Evolutionary conservation across 2,113 vertebrate species (phyloP), one percentile per base, ranked within the genome.

Genomic region (Pipra filicauda): DNA sequence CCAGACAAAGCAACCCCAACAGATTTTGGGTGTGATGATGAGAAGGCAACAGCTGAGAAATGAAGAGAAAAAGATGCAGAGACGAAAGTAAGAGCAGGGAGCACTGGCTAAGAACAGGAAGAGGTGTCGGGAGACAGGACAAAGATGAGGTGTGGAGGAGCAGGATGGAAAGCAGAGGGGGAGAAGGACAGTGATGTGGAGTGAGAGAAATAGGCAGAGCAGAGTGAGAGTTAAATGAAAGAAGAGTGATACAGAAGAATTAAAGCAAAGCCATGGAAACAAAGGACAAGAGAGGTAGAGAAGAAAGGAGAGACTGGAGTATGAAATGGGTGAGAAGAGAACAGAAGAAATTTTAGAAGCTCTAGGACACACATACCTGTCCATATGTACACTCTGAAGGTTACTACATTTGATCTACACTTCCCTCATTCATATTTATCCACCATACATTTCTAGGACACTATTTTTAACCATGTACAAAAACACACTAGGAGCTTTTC

Each of bases 381-480:
- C 69, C 86, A n/a, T 51, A 28, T 33, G 43, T 46, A 28, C 37
- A 79, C 33, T 37, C 62, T 58, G 46, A 74, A 46, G 30, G 67
- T 59, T 97, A 88, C 93, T 95, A 89, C 54, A 71, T 80, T 80
- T 20, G 17, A 73, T 59, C 74, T 77, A 46, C 31, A 2, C 55
- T 90, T 93, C 28, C 74, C 81, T 91, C 82, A 85, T 95, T 95
- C 88, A 83, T 83, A 61, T 91, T 95, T 88, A 91, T 77, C 74
- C 46, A 85, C 78, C 77, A 85, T 35, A 24, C 35, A 66, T 85
- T 41, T 80, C 78, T 85, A 35, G 44, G 71, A 89, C 7, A 5
- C 51, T 91, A 91, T 94, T 96, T 94, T 97, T 91, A 95, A 76
- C 73, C 62, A n/a, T 6, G 15, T 62, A 82, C 46, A 83, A 48